Percentiles rank a stretch among this genome's conserved stretches.
Conservation (phyloP, 2,113 vertebrate species). For the Spea multiplicata region DNA sequence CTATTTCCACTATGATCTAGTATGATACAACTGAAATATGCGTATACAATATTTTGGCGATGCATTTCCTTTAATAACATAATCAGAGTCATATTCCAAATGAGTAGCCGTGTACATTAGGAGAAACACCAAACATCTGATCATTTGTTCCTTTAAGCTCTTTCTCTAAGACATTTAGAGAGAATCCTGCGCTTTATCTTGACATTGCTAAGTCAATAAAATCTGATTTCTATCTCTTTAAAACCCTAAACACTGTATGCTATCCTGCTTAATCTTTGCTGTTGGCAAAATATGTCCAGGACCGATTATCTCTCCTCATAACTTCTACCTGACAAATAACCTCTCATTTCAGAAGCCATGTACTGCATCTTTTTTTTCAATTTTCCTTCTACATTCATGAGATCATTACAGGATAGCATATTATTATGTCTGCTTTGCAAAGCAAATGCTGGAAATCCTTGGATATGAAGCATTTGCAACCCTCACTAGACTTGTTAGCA, state of each 20-base stretch:
- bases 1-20: too few relatives aligned
- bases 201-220: conserved; percentile 40
- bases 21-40: too few relatives aligned
- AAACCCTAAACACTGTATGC: conserved; percentile 33
- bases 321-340: conserved; percentile 40
- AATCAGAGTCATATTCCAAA: too few relatives aligned
- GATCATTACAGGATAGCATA: conserved; percentile 29
- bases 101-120: too few relatives aligned
- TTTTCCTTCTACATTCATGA: conserved; percentile 28
- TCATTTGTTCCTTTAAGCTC: conserved; percentile 15
- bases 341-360: conserved; percentile 15
- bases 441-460: conserved; percentile 9
- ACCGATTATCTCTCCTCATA: conserved; percentile 34
- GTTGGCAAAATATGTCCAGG: conserved; percentile 33
- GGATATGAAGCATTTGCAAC: conserved; percentile 19
- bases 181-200: conserved; percentile 4
- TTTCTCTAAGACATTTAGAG: background rate
- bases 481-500: background rate
- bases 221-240: conserved; percentile 42
- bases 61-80: too few relatives aligned
- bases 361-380: conserved; percentile 16
- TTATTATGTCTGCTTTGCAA: conserved; percentile 4
- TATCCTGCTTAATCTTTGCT: conserved; percentile 40
- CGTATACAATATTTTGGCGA: too few relatives aligned
- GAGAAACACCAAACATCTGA: too few relatives aligned